phyloP scores from a whole-genome alignment of 2,888 invertebrate genomes.

The Drosophila robusta region DNA sequence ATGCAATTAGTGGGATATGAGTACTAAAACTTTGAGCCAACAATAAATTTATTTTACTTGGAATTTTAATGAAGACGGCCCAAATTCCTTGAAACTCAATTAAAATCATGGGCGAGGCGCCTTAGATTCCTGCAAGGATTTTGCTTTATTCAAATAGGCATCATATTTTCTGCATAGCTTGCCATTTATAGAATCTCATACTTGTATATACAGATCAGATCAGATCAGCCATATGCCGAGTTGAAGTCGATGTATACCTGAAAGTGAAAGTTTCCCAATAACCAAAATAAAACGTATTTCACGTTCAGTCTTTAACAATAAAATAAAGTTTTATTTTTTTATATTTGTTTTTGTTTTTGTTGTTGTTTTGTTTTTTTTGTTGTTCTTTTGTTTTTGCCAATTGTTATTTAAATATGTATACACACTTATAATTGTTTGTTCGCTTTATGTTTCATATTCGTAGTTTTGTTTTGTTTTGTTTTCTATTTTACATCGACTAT shows the following conservation, averaged over 20 bases:
- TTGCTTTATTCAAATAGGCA: no score
- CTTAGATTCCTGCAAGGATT: no score
- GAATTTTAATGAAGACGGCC: conserved; percentile 7
- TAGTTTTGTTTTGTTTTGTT: conserved; percentile 22
- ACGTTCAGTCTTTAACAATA: conserved; percentile 84
- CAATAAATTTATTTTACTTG: conserved; percentile 11
- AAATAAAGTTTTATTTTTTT: conserved; percentile 78
- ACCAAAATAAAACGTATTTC: conserved; percentile 15
- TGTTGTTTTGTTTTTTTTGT: conserved; percentile 43
- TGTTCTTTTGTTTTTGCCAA: conserved; percentile 30
- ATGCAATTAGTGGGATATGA: conserved; percentile 52
- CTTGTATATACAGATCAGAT: no score
- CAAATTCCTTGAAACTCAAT: background rate
- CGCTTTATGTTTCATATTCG: conserved; percentile 13
- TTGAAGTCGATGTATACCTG: no score
- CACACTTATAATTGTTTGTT: conserved; percentile 68
- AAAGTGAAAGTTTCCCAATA: background rate
- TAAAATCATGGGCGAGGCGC: background rate
- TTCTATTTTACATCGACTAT: conserved; percentile 71
- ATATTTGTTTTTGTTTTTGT: conserved; percentile 52
- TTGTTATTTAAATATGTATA: conserved; percentile 52
- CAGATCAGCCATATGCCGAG: no score
- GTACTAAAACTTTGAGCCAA: conserved; percentile 21
- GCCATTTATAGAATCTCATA: no score
- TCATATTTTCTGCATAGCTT: no score